Evolutionary conservation across 2,797 vertebrate species (phyloP).

Genomic region (Balearica regulorum): DNA sequence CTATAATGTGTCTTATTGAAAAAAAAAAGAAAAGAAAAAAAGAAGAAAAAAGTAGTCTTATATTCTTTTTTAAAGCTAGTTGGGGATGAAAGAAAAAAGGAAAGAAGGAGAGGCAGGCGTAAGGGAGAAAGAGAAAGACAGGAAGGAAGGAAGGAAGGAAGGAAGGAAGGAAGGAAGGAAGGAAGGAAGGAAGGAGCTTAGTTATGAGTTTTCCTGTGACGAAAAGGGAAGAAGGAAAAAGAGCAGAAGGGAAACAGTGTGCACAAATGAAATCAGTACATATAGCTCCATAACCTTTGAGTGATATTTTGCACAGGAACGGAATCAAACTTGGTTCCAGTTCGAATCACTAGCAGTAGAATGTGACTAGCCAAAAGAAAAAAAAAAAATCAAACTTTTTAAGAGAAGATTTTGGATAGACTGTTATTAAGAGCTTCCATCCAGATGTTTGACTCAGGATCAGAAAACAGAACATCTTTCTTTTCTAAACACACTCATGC

Average conservation of each 20-base stretch:
- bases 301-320: not conserved
- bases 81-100: not conserved
- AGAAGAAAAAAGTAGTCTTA: not conserved
- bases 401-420: not conserved
- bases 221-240: not conserved
- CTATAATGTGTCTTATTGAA: not conserved
- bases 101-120: too few species aligned
- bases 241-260: not conserved
- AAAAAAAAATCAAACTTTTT: not conserved
- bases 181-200: too few species aligned
- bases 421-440: not conserved
- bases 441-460: not conserved
- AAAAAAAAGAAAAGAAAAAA: too few species aligned
- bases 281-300: not conserved
- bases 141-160: too few species aligned
- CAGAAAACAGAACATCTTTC: not conserved
- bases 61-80: not conserved
- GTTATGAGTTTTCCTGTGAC: not conserved
- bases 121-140: too few species aligned
- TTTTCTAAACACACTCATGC: not conserved
- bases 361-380: not conserved
- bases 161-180: fast-evolving
- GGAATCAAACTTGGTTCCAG: not conserved
- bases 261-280: not conserved
- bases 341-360: not conserved